Evolutionary conservation across 2,113 vertebrate species (phyloP), one percentile per base, ranked within the genome.

Genomic region (Carettochelys insculpta): DNA sequence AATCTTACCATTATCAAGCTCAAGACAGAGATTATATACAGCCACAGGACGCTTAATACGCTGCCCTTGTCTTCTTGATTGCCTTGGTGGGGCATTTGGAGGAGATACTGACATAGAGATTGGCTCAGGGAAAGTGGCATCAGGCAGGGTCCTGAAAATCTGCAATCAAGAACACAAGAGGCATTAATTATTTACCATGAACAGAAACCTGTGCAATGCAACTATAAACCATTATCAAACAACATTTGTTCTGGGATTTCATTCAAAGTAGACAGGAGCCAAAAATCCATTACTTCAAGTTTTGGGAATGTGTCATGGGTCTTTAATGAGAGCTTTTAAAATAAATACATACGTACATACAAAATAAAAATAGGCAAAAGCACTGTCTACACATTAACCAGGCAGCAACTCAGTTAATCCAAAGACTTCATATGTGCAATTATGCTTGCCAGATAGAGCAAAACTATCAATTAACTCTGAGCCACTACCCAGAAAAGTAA

Each of bases 111-210:
- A 95, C 85, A 97, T 89, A 71, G 98, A 96, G 83, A 95, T 95
- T 86, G 98, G 94, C 94, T 98, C 97, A 85, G 95, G 86, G 83
- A 98, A 95, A 88, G 97, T 96, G 12, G 96, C 96, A 97, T 98
- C 98, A 24, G 99, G 99, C 95, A 95, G 97, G 89, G 98, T 99
- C 96, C 98, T 97, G 96, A 99, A 99, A 97, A 99, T 99, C 99
- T 99, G 98, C 95, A 98, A 97, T 93, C 92, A 96, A 95, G 96
- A 98, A 98, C 90, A 97, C 48, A 97, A 96, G 97, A 80, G 71
- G 95, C 84, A 94, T 96, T 94, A 95, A 94, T 96, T 97, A 94
- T 97, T 96, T 97, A 92, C 92, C 90, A 29, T 45, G 16, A 96
- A 88, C 65, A 94, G 92, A 93, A 96, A 96, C 94, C 93, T 94